These are phyloP conservation scores for Epizoanthus scotinus DNA, from an alignment of 92 coral and sea anemone genomes.

Conservation along the genomic window DNA sequence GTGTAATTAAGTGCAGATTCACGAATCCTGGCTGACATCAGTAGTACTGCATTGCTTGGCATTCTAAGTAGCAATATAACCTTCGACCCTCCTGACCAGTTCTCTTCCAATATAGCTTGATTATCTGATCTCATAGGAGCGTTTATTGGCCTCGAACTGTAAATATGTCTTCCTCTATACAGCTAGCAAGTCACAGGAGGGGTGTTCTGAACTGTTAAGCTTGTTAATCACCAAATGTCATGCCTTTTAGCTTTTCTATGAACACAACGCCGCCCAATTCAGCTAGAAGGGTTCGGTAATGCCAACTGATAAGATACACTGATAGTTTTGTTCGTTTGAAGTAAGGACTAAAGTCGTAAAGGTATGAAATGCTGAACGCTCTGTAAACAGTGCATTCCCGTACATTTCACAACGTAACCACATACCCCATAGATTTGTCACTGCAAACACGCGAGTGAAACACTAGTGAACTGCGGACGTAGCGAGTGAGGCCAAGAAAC, in stretches of 20 bases:
- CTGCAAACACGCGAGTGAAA: neutral
- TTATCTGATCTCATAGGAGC: neutral
- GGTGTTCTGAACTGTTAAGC: neutral
- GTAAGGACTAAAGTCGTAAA: neutral
- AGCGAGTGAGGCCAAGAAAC: neutral
- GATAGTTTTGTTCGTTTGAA: neutral
- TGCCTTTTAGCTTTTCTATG: neutral
- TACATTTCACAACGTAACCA: too few species aligned
- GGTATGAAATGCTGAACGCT: neutral
- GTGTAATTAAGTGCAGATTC: neutral
- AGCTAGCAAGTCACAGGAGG: neutral
- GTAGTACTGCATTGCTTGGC: neutral
- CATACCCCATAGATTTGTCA: too few species aligned
- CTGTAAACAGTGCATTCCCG: neutral
- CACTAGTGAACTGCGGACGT: neutral
- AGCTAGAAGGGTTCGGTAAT: constrained; percentile 1
- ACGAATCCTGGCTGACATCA: neutral
- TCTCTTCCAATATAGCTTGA: neutral
- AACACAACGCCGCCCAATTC: too few species aligned
- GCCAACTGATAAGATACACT: neutral
- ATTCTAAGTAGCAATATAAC: neutral
- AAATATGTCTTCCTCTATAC: neutral
- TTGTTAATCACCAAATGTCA: neutral
- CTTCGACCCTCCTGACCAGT: neutral
- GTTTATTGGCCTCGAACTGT: neutral